These are phyloP conservation scores for Trachythela sp. DNA, from an alignment of 64 coral and sea anemone genomes.

Conservation along the genomic window DNA sequence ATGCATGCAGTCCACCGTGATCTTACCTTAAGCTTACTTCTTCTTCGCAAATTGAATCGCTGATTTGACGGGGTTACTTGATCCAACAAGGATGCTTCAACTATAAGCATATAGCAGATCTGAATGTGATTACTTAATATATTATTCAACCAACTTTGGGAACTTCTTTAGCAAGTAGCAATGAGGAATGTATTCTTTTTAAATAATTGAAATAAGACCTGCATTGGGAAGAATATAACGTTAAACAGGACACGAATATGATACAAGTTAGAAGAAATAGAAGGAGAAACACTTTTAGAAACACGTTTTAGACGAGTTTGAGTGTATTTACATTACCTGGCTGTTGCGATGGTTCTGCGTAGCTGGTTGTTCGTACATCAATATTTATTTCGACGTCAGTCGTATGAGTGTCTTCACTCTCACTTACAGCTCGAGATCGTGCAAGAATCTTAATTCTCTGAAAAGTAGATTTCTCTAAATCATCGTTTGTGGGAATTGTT, in stretches of 20 bases:
- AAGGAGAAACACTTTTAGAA: no score
- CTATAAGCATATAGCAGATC: not conserved
- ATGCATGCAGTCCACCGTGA: not conserved
- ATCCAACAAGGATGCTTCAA: not conserved
- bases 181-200: not conserved
- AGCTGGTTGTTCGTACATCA: not conserved
- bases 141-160: no score
- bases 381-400: not conserved
- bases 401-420: not conserved
- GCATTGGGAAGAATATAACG: not conserved
- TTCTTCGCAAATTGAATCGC: not conserved
- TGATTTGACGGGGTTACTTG: not conserved
- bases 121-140: no score
- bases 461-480: not conserved
- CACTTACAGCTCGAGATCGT: not conserved
- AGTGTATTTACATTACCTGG: no score
- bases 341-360: not conserved
- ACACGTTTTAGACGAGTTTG: not conserved
- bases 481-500: not conserved
- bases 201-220: not conserved
- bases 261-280: no score
- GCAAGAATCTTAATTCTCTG: not conserved
- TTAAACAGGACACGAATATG: not conserved
- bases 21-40: not conserved
- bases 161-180: no score